phyloP scores from a whole-genome alignment of 2,888 invertebrate genomes.

The Macrosoma leucophasiata region DNA sequence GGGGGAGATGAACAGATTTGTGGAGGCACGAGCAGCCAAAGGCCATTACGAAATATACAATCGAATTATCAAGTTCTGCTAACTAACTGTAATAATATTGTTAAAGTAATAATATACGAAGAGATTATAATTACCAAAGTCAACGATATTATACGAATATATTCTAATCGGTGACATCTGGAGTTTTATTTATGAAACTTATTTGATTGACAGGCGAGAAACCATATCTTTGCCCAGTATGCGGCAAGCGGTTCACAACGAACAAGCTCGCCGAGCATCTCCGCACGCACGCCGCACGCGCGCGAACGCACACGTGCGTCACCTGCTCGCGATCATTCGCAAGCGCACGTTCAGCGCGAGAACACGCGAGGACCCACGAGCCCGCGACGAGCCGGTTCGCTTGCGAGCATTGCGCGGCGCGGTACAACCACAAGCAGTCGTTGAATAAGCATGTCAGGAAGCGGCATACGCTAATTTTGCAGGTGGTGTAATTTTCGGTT shows the following conservation, averaged over 20 bases:
- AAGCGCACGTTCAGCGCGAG: constrained; percentile 27
- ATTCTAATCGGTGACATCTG: no score
- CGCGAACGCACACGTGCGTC: constrained; percentile 28
- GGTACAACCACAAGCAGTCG: constrained; percentile 48
- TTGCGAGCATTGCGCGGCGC: constrained; percentile 35
- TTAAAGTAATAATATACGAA: no score
- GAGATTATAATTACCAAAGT: no score
- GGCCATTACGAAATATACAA: no score
- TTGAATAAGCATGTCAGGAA: constrained; percentile 46
- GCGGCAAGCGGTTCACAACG: constrained; percentile 52
- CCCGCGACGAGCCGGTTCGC: constrained; percentile 26
- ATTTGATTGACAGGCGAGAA: constrained; percentile 36
- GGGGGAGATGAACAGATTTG: no score
- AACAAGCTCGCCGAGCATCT: constrained; percentile 55
- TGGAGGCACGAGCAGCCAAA: no score
- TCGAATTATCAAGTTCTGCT: no score
- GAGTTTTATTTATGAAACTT: no score
- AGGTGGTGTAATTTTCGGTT: no score
- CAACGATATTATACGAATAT: no score
- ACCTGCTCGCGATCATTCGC: constrained; percentile 25
- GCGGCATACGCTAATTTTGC: constrained; percentile 37
- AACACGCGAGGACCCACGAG: constrained; percentile 25
- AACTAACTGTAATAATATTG: no score
- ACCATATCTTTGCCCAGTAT: constrained; percentile 54
- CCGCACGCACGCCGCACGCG: constrained; percentile 33